phyloP scores from a whole-genome alignment of 2,113 vertebrate genomes.

The Anoplopoma fimbria region DNA sequence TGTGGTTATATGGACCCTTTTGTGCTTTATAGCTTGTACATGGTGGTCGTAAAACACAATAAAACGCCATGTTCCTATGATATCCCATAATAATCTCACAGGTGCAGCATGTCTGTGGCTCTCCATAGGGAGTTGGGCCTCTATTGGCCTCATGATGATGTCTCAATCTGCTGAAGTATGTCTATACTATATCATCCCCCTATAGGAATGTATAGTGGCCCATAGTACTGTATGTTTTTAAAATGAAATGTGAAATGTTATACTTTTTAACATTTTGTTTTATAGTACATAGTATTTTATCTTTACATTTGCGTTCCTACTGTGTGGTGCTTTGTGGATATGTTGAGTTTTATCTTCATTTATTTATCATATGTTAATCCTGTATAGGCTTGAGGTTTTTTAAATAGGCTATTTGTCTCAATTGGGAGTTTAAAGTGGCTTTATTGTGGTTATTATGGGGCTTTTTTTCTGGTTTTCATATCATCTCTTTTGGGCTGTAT shows the following conservation, averaged over 20 bases:
- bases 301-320: background rate
- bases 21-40: no score
- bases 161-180: background rate
- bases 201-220: background rate
- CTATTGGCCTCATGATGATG: background rate
- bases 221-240: background rate
- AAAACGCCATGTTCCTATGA: background rate
- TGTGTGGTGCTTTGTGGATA: background rate
- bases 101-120: background rate
- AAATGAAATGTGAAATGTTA: background rate
- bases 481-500: no score
- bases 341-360: background rate
- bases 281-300: background rate
- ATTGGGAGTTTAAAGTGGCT: background rate
- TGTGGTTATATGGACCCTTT: no score
- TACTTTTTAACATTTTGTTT: background rate
- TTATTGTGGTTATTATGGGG: background rate
- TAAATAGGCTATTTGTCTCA: background rate
- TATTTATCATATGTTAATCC: background rate
- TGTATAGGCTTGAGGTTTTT: background rate
- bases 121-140: background rate
- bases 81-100: background rate
- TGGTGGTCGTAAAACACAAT: no score
- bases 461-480: no score
- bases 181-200: background rate